Conservation (phyloP, 2,888 invertebrate genomes). For the Brachyptera putata region DNA sequence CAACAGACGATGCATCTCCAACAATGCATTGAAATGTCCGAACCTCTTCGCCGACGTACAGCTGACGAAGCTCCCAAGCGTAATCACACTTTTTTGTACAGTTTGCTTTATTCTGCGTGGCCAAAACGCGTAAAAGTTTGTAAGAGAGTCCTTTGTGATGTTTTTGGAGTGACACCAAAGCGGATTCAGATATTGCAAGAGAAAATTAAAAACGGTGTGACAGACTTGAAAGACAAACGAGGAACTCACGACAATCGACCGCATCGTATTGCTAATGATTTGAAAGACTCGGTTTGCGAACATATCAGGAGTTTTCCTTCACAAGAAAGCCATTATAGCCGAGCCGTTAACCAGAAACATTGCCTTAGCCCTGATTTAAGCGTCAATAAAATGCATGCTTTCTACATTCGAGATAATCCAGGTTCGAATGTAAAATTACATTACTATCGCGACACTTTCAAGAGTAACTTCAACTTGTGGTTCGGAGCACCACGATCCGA, state of each 20-base stretch:
- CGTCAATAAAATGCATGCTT: background rate
- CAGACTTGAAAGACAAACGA: background rate
- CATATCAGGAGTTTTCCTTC: constrained; percentile 7
- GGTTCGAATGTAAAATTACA: background rate
- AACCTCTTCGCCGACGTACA: too few species aligned
- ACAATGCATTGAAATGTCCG: too few species aligned
- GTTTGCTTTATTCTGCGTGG: too few species aligned
- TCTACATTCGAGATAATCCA: constrained; percentile 14
- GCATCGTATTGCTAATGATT: background rate
- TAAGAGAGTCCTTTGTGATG: too few species aligned
- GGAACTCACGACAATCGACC: constrained; percentile 10
- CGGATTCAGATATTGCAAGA: constrained; percentile 8
- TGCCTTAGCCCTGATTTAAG: constrained; percentile 20
- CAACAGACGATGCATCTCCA: too few species aligned
- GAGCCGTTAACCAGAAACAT: background rate
- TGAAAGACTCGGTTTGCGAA: background rate
- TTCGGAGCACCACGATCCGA: constrained; percentile 7
- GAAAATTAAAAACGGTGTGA: background rate
- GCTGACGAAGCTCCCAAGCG: too few species aligned
- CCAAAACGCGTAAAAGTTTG: too few species aligned
- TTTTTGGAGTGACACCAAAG: too few species aligned
- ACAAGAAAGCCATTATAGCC: constrained; percentile 17
- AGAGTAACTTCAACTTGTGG: background rate
- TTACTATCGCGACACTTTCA: constrained; percentile 12
- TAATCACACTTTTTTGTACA: too few species aligned